Conservation (phyloP, 2,113 vertebrate genomes). For the Rhinolophus ferrumequinum region DNA sequence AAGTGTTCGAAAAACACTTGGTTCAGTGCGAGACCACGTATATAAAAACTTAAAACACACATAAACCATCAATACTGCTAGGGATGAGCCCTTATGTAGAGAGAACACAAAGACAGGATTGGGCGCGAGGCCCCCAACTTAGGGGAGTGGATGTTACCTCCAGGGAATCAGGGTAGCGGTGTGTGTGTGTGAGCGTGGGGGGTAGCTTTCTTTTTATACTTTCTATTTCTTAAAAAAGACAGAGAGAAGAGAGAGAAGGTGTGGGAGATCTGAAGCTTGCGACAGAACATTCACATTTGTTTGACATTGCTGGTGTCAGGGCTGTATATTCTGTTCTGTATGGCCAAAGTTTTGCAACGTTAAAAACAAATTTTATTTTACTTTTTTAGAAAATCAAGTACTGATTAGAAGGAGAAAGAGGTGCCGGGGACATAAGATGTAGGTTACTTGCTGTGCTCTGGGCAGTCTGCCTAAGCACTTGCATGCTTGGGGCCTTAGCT, state of each 20-base stretch:
- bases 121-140: not conserved
- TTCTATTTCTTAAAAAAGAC: not conserved
- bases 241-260: not conserved
- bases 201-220: not conserved
- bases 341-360: not conserved
- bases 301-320: not conserved
- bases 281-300: not conserved
- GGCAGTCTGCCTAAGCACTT: not conserved
- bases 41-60: not conserved
- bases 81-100: not conserved
- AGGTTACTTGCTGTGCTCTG: not conserved
- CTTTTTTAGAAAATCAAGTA: not conserved
- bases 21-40: not conserved
- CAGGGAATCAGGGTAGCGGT: not conserved
- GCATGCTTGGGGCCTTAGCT: not conserved
- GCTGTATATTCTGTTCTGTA: not conserved
- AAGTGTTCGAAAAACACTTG: not conserved
- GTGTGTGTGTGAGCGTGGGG: too few species aligned
- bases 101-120: rapidly evolving
- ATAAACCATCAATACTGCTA: rapidly evolving
- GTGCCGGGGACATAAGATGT: not conserved
- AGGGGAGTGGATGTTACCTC: not conserved
- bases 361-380: not conserved
- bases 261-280: not conserved
- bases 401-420: not conserved